phyloP scores from a whole-genome alignment of 2,797 vertebrate genomes.

The Ispidina picta region DNA sequence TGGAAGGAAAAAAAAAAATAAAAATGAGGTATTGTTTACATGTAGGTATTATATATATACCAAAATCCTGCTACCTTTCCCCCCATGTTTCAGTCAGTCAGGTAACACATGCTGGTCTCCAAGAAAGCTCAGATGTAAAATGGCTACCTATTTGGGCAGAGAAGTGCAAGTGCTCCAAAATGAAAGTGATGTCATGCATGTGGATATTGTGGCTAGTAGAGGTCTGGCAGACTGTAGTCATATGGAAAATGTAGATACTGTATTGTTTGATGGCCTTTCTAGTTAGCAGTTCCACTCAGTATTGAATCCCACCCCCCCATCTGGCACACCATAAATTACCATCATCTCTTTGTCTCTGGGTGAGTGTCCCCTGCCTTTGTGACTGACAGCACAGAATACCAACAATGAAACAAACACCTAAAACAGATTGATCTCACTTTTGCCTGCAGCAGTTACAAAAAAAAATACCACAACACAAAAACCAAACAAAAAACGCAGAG shows the following conservation, averaged over 20 bases:
- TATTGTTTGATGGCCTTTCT: background rate
- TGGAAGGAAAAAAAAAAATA: background rate
- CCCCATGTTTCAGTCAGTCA: background rate
- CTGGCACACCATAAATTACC: constrained; percentile 26
- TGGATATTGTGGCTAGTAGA: constrained; percentile 12
- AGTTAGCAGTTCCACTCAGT: background rate
- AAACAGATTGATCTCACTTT: constrained; percentile 51
- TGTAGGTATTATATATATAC: background rate
- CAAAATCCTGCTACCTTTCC: background rate
- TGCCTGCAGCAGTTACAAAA: constrained; percentile 47
- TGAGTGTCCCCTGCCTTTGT: background rate
- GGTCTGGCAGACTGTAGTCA: background rate
- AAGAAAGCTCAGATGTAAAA: background rate
- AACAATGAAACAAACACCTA: constrained; percentile 22
- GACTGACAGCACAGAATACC: background rate
- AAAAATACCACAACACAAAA: background rate
- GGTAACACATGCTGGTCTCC: background rate
- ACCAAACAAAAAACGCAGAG: background rate
- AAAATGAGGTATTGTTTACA: background rate
- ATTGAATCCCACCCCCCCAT: background rate
- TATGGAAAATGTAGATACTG: constrained; percentile 9
- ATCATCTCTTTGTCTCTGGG: constrained; percentile 18
- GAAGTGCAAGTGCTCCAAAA: constrained; percentile 32
- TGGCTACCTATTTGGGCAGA: background rate
- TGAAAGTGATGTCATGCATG: background rate